Percentiles rank a stretch among this genome's conserved stretches.
phyloP scores from a whole-genome alignment of 2,113 vertebrate genomes.

The Podarcis muralis region DNA sequence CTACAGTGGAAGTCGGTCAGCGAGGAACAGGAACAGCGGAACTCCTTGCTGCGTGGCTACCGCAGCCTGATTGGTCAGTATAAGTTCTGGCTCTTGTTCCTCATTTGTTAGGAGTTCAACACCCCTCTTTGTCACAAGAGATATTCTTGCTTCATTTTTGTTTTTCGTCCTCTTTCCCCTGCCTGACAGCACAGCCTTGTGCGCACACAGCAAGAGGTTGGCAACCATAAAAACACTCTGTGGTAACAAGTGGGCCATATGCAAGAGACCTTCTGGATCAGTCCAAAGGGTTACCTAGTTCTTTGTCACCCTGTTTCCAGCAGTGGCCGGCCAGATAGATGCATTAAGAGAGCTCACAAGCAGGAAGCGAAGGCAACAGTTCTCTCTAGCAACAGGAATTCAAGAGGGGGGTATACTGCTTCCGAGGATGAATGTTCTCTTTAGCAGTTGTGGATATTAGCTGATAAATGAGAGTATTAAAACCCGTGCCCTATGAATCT shows the following conservation, averaged over 20 bases:
- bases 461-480: neutral
- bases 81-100: neutral
- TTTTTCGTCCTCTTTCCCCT: neutral
- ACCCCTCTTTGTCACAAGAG: neutral
- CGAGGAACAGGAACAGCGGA: slow-evolving; percentile 90
- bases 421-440: neutral
- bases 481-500: neutral
- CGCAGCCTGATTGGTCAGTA: slow-evolving; percentile 86
- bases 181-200: neutral
- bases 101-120: neutral
- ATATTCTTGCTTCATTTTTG: neutral
- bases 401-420: neutral
- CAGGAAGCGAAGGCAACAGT: neutral
- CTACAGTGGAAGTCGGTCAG: slow-evolving; percentile 93
- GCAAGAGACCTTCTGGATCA: neutral
- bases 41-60: slow-evolving; percentile 88
- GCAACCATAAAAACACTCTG: neutral
- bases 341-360: neutral
- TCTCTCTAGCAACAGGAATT: neutral
- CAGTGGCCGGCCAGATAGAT: no score
- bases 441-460: neutral
- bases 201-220: neutral
- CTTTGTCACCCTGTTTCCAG: no score
- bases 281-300: neutral
- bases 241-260: neutral